A percentile compares a stretch with the other conserved stretches of the same genome.
Evolutionary conservation across 1,140 invertebrate species (phyloP).

Genomic region (Phymastichus coffea): DNA sequence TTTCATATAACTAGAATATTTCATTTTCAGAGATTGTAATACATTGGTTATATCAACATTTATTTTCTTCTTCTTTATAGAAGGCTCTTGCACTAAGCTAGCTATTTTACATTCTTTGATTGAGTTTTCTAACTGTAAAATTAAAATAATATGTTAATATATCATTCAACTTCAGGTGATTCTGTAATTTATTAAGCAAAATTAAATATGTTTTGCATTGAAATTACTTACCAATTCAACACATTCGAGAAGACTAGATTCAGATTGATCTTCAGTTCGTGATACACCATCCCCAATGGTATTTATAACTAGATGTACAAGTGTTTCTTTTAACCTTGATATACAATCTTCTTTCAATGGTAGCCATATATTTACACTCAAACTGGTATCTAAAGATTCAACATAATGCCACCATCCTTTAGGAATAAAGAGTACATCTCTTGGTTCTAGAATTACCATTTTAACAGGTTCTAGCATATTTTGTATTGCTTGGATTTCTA

Average conservation of each 20-base stretch:
- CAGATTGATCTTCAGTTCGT: constrained; percentile 27
- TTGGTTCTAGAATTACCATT: constrained; percentile 71
- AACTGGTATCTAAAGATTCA: constrained; percentile 71
- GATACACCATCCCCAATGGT: constrained; percentile 39
- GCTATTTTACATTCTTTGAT: constrained; percentile 34
- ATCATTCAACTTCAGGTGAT: too few relatives aligned
- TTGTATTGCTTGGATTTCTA: constrained; percentile 40
- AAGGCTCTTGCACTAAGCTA: background rate
- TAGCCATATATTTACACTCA: constrained; percentile 89
- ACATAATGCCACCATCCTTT: constrained; percentile 97
- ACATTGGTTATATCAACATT: background rate
- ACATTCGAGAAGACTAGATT: constrained; percentile 33
- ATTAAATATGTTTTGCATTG: background rate
- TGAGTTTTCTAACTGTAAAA: constrained; percentile 38
- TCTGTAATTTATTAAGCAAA: background rate
- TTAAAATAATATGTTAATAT: constrained; percentile 2
- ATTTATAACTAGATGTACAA: constrained; percentile 52
- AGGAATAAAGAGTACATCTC: constrained; percentile 87
- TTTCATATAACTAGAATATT: constrained; percentile 38
- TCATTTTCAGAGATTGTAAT: constrained; percentile 32
- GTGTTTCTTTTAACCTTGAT: constrained; percentile 48
- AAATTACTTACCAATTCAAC: constrained; percentile 44
- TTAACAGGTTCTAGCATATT: constrained; percentile 35
- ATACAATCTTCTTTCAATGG: constrained; percentile 62
- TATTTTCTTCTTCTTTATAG: constrained; percentile 24